Evolutionary conservation across 2,888 invertebrate species (phyloP).

Genomic region (Auanema sp.): DNA sequence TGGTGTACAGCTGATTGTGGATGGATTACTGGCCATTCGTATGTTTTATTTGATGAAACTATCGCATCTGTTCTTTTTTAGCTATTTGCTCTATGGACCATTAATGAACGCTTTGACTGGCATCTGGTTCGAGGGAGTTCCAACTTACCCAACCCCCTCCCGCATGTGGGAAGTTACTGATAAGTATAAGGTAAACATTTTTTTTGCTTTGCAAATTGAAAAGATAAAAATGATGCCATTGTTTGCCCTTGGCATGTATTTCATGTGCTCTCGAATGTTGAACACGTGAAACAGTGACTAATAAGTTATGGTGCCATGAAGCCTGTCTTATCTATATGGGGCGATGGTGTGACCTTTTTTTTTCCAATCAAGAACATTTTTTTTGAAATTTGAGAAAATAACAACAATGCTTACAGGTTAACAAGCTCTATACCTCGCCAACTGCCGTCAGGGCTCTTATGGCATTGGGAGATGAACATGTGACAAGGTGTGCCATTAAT

Average conservation of each 20-base stretch:
- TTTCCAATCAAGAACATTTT: not conserved
- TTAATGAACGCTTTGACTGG: slow-evolving; percentile 89
- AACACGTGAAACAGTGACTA: slow-evolving; percentile 5
- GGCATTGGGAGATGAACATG: slow-evolving; percentile 86
- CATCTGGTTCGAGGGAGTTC: slow-evolving; percentile 88
- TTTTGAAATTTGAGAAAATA: not conserved
- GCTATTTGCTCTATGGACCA: slow-evolving; percentile 82
- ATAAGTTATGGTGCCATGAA: not conserved
- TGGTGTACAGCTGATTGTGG: slow-evolving; percentile 94
- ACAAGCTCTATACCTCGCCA: slow-evolving; percentile 96
- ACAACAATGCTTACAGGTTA: slow-evolving; percentile 67
- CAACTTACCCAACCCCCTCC: slow-evolving; percentile 88
- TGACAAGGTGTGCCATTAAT: slow-evolving; percentile 75
- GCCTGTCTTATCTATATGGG: not conserved
- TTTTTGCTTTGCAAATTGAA: slow-evolving; percentile 1
- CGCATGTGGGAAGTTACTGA: slow-evolving; percentile 90
- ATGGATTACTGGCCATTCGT: slow-evolving; percentile 73
- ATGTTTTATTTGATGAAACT: slow-evolving; percentile 7
- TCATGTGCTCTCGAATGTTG: not conserved
- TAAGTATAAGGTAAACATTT: slow-evolving; percentile 75
- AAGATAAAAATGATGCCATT: slow-evolving; percentile 1
- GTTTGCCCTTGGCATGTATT: not conserved
- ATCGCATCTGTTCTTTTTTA: not conserved
- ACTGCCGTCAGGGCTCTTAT: slow-evolving; percentile 93
- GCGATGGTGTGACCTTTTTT: not conserved